A percentile compares a stretch with the other conserved stretches of the same genome.
phyloP scores from a whole-genome alignment of 2,797 vertebrate genomes.

The Phyllotis vaccarum region DNA sequence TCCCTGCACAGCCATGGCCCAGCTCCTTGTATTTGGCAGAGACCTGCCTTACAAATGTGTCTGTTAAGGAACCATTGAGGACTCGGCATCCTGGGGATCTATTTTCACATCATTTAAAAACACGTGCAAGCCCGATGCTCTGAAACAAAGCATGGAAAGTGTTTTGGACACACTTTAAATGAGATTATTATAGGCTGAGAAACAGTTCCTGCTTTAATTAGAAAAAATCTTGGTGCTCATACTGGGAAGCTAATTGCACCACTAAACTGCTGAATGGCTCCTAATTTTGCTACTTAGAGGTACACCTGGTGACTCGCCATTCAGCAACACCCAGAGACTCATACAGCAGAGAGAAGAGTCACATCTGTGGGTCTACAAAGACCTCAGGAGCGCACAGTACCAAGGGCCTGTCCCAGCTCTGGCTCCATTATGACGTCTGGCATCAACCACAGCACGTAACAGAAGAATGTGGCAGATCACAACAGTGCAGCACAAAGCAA shows the following conservation, averaged over 20 bases:
- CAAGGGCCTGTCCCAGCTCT: background rate
- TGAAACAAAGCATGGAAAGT: constrained; percentile 33
- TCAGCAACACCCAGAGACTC: constrained; percentile 66
- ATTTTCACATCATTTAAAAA: constrained; percentile 16
- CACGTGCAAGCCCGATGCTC: background rate
- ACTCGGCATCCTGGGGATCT: background rate
- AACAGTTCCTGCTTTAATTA: constrained; percentile 83
- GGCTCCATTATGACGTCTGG: background rate
- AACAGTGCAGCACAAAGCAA: accelerated
- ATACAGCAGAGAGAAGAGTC: constrained; percentile 63
- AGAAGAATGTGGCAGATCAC: accelerated
- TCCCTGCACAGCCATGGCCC: background rate
- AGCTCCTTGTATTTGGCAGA: background rate
- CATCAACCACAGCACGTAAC: accelerated
- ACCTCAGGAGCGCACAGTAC: background rate
- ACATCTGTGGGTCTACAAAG: background rate
- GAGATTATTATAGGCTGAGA: constrained; percentile 83
- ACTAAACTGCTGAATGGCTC: constrained; percentile 83
- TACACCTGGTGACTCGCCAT: constrained; percentile 85
- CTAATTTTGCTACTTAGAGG: constrained; percentile 85
- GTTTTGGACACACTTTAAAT: constrained; percentile 82
- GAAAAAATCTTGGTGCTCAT: constrained; percentile 82
- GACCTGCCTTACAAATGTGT: accelerated
- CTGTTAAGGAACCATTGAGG: background rate
- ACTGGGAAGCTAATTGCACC: constrained; percentile 85